Conservation (phyloP, 2,113 vertebrate species). For the Agelaius tricolor region DNA sequence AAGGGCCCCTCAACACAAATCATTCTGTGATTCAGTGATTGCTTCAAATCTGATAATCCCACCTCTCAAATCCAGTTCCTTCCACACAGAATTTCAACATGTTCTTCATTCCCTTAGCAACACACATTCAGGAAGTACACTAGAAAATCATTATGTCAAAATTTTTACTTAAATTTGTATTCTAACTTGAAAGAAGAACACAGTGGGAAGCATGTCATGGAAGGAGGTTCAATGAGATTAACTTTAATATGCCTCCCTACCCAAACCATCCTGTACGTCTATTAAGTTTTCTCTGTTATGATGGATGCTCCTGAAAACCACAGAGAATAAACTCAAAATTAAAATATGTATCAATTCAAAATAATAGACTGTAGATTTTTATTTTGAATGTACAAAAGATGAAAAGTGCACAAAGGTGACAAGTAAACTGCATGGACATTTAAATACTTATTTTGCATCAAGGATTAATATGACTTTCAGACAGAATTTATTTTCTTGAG, state of each 20-base stretch:
- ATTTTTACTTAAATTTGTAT: not conserved
- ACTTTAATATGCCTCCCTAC: not conserved
- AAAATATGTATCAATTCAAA: not conserved
- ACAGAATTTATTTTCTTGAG: conserved; percentile 51
- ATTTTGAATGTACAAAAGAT: not conserved
- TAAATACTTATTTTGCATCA: conserved; percentile 5
- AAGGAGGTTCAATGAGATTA: not conserved
- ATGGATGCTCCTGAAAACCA: no score
- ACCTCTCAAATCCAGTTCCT: not conserved
- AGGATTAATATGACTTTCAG: not conserved
- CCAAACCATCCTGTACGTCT: not conserved
- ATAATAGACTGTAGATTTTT: not conserved
- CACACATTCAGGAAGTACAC: not conserved
- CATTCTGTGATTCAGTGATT: not conserved
- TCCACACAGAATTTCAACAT: not conserved
- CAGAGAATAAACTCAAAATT: not conserved
- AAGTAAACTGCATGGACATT: not conserved
- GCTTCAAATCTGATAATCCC: not conserved
- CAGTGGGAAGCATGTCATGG: not conserved
- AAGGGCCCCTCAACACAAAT: not conserved
- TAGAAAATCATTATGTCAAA: not conserved
- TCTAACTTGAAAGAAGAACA: not conserved
- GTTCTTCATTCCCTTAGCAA: not conserved
- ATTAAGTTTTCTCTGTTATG: not conserved
- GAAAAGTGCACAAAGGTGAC: not conserved